Evolutionary conservation across 30 jellyfish, hydroid and myxozoan species (phyloP), one percentile per base, ranked within the genome.

Genomic region (Sanderia malayensis): DNA sequence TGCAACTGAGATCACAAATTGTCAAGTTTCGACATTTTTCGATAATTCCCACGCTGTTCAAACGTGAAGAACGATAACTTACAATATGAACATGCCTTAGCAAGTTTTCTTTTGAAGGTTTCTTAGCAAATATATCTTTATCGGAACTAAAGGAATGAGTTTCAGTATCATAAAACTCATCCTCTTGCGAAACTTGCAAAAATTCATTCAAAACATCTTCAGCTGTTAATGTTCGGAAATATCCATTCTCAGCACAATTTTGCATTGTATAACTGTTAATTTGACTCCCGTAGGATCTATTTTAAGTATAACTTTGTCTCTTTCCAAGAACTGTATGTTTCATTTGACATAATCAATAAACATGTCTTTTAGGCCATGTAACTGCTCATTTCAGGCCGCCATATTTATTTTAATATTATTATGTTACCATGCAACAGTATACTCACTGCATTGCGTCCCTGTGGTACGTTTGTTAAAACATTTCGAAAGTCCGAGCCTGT

Each of bases 1-100:
- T 88, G 62, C 86, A 46, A 30, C 92, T 80, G 61, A 88, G 47
- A 65, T 81, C 64, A 80, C 97, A 88, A 0, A 88, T 73, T 11
- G 82, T 61, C 71, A 88, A 53, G 31, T 71, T 62, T 15, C 31
- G 17, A 47, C 96, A 86, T 11, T 30, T 52, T n/a, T 72, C 44
- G 23, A 86, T 46, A 24, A 76, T 57, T 19, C 73, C 71, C 15
- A 86, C 69, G 7, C 46, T 30, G 33, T 79, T 83, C 11, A 86
- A 67, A 34, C 74, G 75, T 33, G 25, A 45, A 17, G 61, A 45
- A 49, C 24, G 45, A 33, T 70, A 46, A 32, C 46, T 62, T 61
- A 71, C n/a, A 4, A 70, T 25, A 7, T 11, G 27, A 10, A 81
- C 46, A 0, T 46, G 27, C 3, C 60, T 76, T 9, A 81, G 58